Evolutionary conservation across 2,797 vertebrate species (phyloP).

Genomic region (Euphonia xanthogaster): DNA sequence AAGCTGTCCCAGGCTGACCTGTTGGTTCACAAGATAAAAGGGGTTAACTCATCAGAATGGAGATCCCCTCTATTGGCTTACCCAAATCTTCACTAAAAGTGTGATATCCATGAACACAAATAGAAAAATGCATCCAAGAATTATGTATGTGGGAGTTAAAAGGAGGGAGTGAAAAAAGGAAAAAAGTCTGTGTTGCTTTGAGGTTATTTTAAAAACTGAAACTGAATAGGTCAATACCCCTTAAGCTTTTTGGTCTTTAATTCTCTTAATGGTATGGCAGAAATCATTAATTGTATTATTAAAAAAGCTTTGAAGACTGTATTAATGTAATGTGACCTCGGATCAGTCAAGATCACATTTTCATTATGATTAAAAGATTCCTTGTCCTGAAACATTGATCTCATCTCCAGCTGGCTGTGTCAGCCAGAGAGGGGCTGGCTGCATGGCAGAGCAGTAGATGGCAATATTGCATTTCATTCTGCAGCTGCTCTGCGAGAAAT

Average conservation of each 20-base stretch:
- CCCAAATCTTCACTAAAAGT: slow-evolving; percentile 1
- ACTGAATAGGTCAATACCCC: slow-evolving; percentile 35
- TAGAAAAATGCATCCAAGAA: neutral
- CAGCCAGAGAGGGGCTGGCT: neutral
- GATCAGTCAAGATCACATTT: slow-evolving; percentile 27
- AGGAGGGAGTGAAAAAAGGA: neutral
- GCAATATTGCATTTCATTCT: slow-evolving; percentile 68
- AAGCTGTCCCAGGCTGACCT: neutral
- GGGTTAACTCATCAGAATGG: slow-evolving; percentile 3
- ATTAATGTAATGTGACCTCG: slow-evolving; percentile 32
- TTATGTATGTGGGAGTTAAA: neutral
- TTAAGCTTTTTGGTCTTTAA: slow-evolving; percentile 36
- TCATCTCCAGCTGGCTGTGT: neutral
- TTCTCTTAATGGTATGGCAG: slow-evolving; percentile 28
- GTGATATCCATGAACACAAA: neutral
- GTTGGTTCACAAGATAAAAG: neutral
- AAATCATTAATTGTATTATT: slow-evolving; percentile 36
- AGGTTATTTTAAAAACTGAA: slow-evolving; percentile 44
- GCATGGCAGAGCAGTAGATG: slow-evolving; percentile 24
- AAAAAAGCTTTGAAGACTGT: slow-evolving; percentile 16
- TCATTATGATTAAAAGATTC: slow-evolving; percentile 54
- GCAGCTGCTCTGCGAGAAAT: neutral
- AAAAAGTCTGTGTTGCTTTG: neutral
- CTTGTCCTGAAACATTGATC: slow-evolving; percentile 25
- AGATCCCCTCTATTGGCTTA: slow-evolving; percentile 16